These are phyloP conservation scores for Sphenopsis melanotis DNA, from an alignment of 2,797 vertebrate genomes.

Conservation along the genomic window DNA sequence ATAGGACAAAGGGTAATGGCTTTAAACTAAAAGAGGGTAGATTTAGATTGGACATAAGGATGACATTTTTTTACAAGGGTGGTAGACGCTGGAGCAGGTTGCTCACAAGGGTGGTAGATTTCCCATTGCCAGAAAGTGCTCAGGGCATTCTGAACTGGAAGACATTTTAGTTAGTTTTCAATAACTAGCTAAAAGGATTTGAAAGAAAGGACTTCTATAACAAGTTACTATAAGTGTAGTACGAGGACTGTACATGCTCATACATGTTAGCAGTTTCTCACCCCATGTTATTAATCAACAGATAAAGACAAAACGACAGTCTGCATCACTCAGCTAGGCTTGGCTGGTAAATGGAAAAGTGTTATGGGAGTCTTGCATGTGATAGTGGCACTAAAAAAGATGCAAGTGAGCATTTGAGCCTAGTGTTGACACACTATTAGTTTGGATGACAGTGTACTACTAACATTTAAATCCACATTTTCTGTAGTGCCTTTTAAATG, in stretches of 20 bases:
- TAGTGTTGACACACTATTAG: not conserved
- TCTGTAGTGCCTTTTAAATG: constrained; percentile 8
- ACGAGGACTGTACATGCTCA: not conserved
- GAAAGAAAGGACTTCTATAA: not conserved
- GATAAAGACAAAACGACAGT: not conserved
- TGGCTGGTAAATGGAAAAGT: not conserved
- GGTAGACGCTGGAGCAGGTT: not conserved
- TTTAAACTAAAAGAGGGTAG: not conserved
- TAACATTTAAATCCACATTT: constrained; percentile 14
- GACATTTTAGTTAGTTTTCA: not conserved
- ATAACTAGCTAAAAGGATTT: not conserved
- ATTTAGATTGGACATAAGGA: not conserved
- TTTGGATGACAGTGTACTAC: not conserved
- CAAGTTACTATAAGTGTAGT: not conserved
- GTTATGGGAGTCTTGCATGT: not conserved
- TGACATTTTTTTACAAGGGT: not conserved
- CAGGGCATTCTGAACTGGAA: not conserved
- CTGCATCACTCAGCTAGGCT: not conserved
- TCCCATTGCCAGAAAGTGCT: not conserved
- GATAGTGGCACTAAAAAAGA: not conserved
- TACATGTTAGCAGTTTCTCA: not conserved
- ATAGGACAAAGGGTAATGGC: not conserved
- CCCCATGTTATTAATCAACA: not conserved
- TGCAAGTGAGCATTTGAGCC: not conserved
- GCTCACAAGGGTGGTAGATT: not conserved